Base-by-base conservation (phyloP, 2,888 invertebrate species). In the Automeris io region DNA sequence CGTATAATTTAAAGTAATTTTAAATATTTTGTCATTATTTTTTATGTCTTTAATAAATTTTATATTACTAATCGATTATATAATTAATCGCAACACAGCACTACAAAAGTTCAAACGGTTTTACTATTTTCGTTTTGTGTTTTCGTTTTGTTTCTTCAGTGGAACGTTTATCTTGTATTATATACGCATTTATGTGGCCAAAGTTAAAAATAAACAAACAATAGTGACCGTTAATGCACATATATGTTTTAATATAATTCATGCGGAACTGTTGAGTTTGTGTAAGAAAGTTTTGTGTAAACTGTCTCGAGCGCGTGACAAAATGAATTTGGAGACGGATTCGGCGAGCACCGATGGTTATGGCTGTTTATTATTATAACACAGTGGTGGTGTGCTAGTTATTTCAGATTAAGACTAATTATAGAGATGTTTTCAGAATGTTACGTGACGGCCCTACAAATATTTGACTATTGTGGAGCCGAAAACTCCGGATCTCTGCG, bases 391-490 rank as follows among this genome's bases (percentile, higher is more conserved):
- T 75, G 61, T 52, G 45, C 47, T 57, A 54, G 58, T 57, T 64
- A 53, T 54, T 64, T 49, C 46, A 49, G 57, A 49, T 58, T 57
- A 46, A 53, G 46, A 62, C 64, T 63, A 62, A 63, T 55, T 66
- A 62, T 62, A 59, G 54, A 54, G 57, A 58, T 57, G 49, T 61
- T 64, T 67, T 76, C 71, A 86, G 86, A 81, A 49, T 83, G 76
- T 65, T 69, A 71, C 47, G 68, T 72, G 59, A 82, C 81, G 40
- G 86, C 86, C 40, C 58, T 68, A 32, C 81, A 82, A 51, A 81
- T 86, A 61, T 86, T 86, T 64, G 74, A 80, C 49, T 77, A 65
- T 57, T 86, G 81, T 54, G 80, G 80, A 41, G 72, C 67, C 6
- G 71, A 79, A 32, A 74, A 58, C 47, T 58, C 69, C 24, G 70